A percentile compares a stretch with the other conserved stretches of the same genome.
phyloP scores from a whole-genome alignment of 2,888 invertebrate genomes.

The Drosophila siamana region DNA sequence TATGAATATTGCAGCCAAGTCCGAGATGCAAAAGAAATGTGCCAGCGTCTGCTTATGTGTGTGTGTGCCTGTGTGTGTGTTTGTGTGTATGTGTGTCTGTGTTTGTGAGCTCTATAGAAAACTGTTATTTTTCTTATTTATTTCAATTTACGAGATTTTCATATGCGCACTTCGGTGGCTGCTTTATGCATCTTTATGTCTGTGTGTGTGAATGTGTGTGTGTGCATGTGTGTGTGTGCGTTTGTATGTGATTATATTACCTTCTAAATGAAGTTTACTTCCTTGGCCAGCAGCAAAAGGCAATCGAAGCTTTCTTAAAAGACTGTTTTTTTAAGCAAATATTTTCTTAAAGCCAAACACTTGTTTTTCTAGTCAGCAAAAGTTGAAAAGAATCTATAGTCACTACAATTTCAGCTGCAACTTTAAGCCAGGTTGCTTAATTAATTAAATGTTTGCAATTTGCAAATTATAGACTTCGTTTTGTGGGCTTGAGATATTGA shows the following conservation, averaged over 20 bases:
- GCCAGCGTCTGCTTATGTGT: slow-evolving; percentile 4
- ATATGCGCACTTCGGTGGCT: slow-evolving; percentile 71
- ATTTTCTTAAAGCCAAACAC: too few relatives aligned
- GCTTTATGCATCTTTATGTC: slow-evolving; percentile 15
- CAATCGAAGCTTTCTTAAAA: neutral
- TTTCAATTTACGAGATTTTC: slow-evolving; percentile 79
- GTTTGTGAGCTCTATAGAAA: slow-evolving; percentile 54
- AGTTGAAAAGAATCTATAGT: too few relatives aligned
- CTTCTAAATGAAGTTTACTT: slow-evolving; percentile 49
- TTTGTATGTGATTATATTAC: slow-evolving; percentile 41
- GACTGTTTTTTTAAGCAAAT: neutral
- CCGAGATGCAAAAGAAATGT: slow-evolving; percentile 34
- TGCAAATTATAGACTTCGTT: too few relatives aligned
- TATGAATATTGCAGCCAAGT: slow-evolving; percentile 75
- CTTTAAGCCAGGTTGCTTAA: too few relatives aligned
- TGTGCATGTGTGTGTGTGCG: neutral
- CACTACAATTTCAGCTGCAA: too few relatives aligned
- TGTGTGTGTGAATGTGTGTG: slow-evolving; percentile 3
- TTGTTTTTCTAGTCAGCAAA: too few relatives aligned
- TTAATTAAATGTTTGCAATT: too few relatives aligned
- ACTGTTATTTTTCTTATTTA: slow-evolving; percentile 79
- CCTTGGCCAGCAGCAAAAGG: slow-evolving; percentile 16
- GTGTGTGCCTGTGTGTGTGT: slow-evolving; percentile 22
- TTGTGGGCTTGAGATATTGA: too few relatives aligned
- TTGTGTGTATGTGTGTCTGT: slow-evolving; percentile 16